These are phyloP conservation scores for Leuciscus idus DNA, from an alignment of 2,113 vertebrate species.

Conservation along the genomic window DNA sequence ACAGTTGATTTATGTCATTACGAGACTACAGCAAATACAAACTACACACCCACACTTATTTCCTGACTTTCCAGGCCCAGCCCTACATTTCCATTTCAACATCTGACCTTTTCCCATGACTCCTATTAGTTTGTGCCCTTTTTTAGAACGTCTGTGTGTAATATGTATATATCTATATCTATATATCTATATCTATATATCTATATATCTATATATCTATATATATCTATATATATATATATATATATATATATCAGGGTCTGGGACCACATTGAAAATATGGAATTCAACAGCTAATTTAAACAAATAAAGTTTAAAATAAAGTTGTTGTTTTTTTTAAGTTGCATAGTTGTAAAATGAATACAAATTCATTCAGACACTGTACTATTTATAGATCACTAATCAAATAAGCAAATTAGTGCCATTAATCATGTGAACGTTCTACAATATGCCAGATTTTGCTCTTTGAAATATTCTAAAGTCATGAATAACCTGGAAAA, in stretches of 20 bases:
- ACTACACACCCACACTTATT: neutral
- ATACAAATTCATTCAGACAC: too few relatives aligned
- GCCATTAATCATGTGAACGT: too few relatives aligned
- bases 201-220: too few relatives aligned
- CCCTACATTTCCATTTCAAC: neutral
- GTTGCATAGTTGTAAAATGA: too few relatives aligned
- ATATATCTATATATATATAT: too few relatives aligned
- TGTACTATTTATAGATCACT: too few relatives aligned
- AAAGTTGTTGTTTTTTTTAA: too few relatives aligned
- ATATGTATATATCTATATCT: too few relatives aligned
- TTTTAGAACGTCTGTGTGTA: neutral
- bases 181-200: too few relatives aligned
- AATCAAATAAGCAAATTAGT: too few relatives aligned
- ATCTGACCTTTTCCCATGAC: constrained; percentile 13
- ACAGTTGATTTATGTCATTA: neutral
- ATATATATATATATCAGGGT: neutral
- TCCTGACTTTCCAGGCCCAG: neutral
- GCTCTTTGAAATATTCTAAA: too few relatives aligned
- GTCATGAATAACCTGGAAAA: neutral
- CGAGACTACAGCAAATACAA: neutral
- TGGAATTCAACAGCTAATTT: neutral
- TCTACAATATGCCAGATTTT: too few relatives aligned
- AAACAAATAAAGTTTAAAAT: neutral
- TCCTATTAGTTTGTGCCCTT: constrained; percentile 11
- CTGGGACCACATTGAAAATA: neutral